Conservation (phyloP, 1,140 invertebrate genomes). For the Lethrus apterus region DNA sequence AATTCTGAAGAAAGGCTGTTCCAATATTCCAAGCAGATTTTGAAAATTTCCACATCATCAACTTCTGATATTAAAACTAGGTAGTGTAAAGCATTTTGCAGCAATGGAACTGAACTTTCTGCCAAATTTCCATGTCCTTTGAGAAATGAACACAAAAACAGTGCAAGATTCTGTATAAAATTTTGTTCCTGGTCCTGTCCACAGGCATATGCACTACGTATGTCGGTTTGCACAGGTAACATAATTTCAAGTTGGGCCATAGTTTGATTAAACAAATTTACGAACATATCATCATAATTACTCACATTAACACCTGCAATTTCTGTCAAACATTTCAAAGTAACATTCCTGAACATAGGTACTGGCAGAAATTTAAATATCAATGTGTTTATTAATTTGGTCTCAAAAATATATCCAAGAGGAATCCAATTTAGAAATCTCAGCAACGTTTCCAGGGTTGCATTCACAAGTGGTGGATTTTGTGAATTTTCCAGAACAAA, state of each 20-base stretch:
- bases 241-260: conserved; percentile 89
- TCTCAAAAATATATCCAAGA: conserved; percentile 99
- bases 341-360: conserved; percentile 96
- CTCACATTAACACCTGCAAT: conserved; percentile 83
- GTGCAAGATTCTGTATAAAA: conserved; percentile 96
- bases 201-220: conserved; percentile 85
- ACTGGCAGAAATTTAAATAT: conserved; percentile 97
- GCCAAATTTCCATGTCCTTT: conserved; percentile 91
- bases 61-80: conserved; percentile 96
- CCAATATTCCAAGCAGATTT: conserved; percentile 99
- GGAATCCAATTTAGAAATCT: conserved; percentile 99
- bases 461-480: conserved; percentile 87
- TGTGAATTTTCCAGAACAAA: conserved; percentile 97
- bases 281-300: conserved; percentile 90
- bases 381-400: conserved; percentile 89
- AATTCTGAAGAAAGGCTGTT: conserved; percentile 86
- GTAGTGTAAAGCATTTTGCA: conserved; percentile 84
- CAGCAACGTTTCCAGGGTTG: conserved; percentile 92
- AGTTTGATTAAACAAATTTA: conserved; percentile 80
- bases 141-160: conserved; percentile 94
- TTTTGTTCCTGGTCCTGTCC: conserved; percentile 97
- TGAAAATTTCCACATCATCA: conserved; percentile 99
- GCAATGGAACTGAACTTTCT: conserved; percentile 67
- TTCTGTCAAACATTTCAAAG: conserved; percentile 96
- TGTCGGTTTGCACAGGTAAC: conserved; percentile 84